Percentiles rank a stretch among this genome's conserved stretches.
Evolutionary conservation across 2,113 vertebrate species (phyloP).

Genomic region (Rhinolophus sinicus): DNA sequence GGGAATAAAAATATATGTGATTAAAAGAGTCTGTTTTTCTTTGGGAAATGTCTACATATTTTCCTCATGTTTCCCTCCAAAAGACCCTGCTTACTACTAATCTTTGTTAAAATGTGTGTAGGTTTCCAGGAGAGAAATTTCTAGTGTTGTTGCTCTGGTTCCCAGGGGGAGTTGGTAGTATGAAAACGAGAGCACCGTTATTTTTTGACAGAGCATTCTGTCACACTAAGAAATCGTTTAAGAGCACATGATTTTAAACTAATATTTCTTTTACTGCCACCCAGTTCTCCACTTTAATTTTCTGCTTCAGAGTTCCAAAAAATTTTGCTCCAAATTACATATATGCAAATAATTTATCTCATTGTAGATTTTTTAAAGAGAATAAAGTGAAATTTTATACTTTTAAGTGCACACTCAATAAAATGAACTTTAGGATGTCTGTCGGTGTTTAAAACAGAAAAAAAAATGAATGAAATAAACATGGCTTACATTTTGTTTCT

Average conservation of each 20-base stretch:
- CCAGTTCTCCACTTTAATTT: neutral
- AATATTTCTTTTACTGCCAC: neutral
- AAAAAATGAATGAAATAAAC: neutral
- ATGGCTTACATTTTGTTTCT: neutral
- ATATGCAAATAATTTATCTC: neutral
- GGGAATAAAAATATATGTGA: neutral
- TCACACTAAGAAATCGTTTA: neutral
- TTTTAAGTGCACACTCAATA: neutral
- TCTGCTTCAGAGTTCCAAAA: constrained; percentile 10
- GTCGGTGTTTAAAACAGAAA: constrained; percentile 22
- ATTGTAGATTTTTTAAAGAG: neutral
- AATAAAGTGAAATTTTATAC: neutral
- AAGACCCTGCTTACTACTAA: neutral
- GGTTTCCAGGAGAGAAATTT: constrained; percentile 2
- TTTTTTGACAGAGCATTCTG: neutral
- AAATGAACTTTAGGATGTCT: neutral
- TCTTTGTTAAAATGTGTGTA: neutral
- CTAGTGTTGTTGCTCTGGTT: constrained; percentile 16
- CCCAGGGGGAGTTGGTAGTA: neutral
- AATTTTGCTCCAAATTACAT: neutral
- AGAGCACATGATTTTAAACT: constrained; percentile 8
- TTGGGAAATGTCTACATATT: neutral
- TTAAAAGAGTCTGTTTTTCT: neutral
- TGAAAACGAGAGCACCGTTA: neutral
- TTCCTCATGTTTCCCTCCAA: neutral